These are phyloP conservation scores for Sebastolobus altivelis DNA, from an alignment of 2,797 vertebrate genomes.

Conservation along the genomic window DNA sequence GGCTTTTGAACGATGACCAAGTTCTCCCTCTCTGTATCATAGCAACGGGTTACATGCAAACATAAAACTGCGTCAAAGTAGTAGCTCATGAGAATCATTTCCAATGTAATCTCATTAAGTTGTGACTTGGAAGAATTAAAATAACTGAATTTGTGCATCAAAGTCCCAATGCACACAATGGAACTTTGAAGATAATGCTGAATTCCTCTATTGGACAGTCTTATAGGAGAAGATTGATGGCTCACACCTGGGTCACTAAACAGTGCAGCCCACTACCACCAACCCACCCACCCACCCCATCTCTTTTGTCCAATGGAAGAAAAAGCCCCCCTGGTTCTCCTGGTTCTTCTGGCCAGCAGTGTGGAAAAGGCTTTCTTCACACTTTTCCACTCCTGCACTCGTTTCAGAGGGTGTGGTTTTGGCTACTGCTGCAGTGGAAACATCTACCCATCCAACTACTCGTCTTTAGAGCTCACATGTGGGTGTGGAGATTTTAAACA, in stretches of 20 bases:
- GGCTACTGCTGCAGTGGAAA: conserved; percentile 68
- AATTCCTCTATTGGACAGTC: conserved; percentile 28
- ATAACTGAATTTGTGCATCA: conserved; percentile 21
- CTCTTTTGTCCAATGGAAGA: conserved; percentile 38
- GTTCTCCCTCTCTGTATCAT: conserved; percentile 22
- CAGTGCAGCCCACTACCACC: conserved; percentile 20
- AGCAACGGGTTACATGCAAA: conserved; percentile 43
- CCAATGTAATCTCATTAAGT: neutral
- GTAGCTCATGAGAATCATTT: conserved; percentile 27
- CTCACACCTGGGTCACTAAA: conserved; percentile 72
- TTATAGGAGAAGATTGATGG: conserved; percentile 55
- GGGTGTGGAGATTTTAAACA: conserved; percentile 23
- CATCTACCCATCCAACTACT: conserved; percentile 56
- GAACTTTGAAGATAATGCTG: conserved; percentile 19
- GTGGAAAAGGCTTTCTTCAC: conserved; percentile 72
- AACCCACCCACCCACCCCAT: conserved; percentile 13
- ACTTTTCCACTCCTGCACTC: conserved; percentile 64
- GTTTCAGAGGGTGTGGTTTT: conserved; percentile 74
- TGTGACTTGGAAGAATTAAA: conserved; percentile 1
- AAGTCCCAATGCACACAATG: conserved; percentile 12
- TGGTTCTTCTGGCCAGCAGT: conserved; percentile 68
- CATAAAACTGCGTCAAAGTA: conserved; percentile 18
- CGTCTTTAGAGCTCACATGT: conserved; percentile 18
- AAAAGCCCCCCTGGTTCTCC: conserved; percentile 54
- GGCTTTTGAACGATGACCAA: conserved; percentile 23